Percentiles rank a stretch among this genome's conserved stretches.
phyloP scores from a whole-genome alignment of 37 sponge, comb jelly and placozoan species.

The Oscarella lobularis region DNA sequence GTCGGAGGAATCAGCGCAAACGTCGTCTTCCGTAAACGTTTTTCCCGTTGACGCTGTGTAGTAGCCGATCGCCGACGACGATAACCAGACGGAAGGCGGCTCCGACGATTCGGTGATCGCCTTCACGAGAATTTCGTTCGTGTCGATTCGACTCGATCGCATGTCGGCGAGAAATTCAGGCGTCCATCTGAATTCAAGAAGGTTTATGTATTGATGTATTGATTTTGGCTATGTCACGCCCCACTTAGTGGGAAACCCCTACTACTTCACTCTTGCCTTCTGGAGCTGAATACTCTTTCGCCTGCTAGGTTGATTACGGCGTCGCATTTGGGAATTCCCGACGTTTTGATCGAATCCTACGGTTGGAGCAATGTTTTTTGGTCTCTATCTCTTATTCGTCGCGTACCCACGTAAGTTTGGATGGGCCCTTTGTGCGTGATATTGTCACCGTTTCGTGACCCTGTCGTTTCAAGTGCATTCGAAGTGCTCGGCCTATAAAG shows the following conservation, averaged over 20 bases:
- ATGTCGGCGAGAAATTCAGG: not conserved
- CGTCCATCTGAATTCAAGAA: not conserved
- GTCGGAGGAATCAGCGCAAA: not conserved
- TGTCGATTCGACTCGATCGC: not conserved
- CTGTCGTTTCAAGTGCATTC: not conserved
- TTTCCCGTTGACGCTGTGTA: not conserved
- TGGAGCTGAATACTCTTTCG: not conserved
- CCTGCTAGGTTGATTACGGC: not conserved
- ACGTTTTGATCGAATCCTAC: not conserved
- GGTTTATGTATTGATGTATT: no score
- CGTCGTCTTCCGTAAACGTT: not conserved
- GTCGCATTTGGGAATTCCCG: not conserved
- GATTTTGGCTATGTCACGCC: no score
- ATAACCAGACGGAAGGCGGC: not conserved
- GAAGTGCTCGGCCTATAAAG: not conserved
- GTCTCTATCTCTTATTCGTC: not conserved
- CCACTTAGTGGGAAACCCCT: no score
- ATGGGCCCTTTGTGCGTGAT: not conserved
- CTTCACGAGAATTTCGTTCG: not conserved
- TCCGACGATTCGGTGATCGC: not conserved
- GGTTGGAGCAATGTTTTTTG: no score
- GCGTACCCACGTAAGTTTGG: not conserved
- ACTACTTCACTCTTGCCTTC: not conserved
- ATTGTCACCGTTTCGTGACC: not conserved
- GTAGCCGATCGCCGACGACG: not conserved